Percentiles rank a stretch among this genome's conserved stretches.
Conservation (phyloP, 2,797 vertebrate genomes). For the Echiichthys vipera region DNA sequence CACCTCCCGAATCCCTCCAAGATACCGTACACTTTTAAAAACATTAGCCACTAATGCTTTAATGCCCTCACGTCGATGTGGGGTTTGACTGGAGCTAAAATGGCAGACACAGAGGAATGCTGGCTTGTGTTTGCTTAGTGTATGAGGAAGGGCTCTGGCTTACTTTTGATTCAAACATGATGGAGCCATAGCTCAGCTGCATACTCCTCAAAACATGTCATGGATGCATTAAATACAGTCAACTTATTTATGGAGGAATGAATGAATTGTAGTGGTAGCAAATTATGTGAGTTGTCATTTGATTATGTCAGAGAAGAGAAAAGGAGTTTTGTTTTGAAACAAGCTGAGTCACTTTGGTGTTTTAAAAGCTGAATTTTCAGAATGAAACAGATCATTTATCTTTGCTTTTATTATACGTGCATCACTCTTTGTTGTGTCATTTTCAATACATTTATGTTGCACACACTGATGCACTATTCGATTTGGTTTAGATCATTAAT, state of each 20-base stretch:
- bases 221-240: slow-evolving; percentile 4
- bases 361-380: too few relatives aligned
- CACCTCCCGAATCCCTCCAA: slow-evolving; percentile 76
- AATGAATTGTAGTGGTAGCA: too few relatives aligned
- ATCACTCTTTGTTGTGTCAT: slow-evolving; percentile 32
- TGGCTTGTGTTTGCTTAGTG: slow-evolving; percentile 75
- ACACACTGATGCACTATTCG: slow-evolving; percentile 20
- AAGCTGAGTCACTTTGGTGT: too few relatives aligned
- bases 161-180: slow-evolving; percentile 67
- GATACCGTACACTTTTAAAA: slow-evolving; percentile 87
- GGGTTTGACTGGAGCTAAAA: slow-evolving; percentile 78
- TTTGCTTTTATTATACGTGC: slow-evolving; percentile 16
- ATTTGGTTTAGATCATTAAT: slow-evolving; percentile 56
- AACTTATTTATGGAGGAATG: slow-evolving; percentile 6
- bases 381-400: too few relatives aligned
- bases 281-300: too few relatives aligned
- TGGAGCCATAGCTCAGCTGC: slow-evolving; percentile 41
- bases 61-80: slow-evolving; percentile 81
- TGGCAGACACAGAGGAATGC: slow-evolving; percentile 82
- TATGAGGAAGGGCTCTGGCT: slow-evolving; percentile 65
- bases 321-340: too few relatives aligned
- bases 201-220: slow-evolving; percentile 28
- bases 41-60: slow-evolving; percentile 88
- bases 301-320: too few relatives aligned
- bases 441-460: slow-evolving; percentile 31